Conservation (phyloP, 2,888 invertebrate genomes). For the Diachrysia chrysitis region DNA sequence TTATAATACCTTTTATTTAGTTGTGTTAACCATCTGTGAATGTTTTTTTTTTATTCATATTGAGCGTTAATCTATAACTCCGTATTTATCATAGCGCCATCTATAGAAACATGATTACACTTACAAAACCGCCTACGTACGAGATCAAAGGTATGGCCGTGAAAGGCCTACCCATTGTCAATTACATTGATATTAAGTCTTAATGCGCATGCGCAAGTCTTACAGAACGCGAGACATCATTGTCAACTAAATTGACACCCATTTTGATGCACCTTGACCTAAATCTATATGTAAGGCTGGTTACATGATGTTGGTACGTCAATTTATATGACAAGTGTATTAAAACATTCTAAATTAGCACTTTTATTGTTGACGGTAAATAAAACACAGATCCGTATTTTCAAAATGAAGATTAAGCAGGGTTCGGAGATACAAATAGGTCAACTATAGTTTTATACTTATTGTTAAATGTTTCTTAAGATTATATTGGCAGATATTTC, state of each 20-base stretch:
- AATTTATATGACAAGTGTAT: background rate
- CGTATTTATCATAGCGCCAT: background rate
- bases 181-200: conserved; percentile 29
- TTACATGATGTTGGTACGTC: conserved; percentile 5
- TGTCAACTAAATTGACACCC: conserved; percentile 74
- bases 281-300: conserved; percentile 58
- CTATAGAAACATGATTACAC: background rate
- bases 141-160: conserved; percentile 26
- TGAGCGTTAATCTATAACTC: background rate
- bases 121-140: background rate
- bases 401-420: too few species aligned
- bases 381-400: background rate
- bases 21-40: too few species aligned
- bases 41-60: background rate
- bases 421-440: too few species aligned
- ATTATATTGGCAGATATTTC: too few species aligned
- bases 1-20: too few species aligned
- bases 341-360: background rate
- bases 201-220: conserved; percentile 31
- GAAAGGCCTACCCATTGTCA: conserved; percentile 38
- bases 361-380: background rate
- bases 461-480: too few species aligned
- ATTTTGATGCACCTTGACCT: conserved; percentile 74
- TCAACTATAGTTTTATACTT: too few species aligned
- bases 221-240: conserved; percentile 51